phyloP scores from a whole-genome alignment of 2,888 invertebrate species.

The Meiosimyza platycephala region DNA sequence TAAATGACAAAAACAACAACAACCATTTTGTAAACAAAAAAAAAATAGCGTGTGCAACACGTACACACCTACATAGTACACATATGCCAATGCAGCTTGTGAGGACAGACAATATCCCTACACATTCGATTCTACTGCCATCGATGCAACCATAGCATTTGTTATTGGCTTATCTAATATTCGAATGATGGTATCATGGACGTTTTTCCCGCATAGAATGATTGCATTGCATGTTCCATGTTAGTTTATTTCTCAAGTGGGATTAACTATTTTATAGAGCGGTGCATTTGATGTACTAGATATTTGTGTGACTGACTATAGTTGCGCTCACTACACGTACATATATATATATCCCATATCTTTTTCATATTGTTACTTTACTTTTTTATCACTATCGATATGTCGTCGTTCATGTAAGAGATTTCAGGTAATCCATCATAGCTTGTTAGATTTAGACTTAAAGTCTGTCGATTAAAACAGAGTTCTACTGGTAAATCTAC shows the following conservation, averaged over 20 bases:
- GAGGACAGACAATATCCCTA: neutral
- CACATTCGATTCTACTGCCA: neutral
- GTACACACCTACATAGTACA: neutral
- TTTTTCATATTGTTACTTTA: neutral
- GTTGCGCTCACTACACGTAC: neutral
- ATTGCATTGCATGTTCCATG: conserved; percentile 39
- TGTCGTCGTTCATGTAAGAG: neutral
- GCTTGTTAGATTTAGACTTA: conserved; percentile 17
- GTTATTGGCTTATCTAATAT: conserved; percentile 31
- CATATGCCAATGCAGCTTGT: conserved; percentile 6
- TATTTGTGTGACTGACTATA: no score
- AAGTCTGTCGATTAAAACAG: neutral
- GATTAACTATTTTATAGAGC: conserved; percentile 60
- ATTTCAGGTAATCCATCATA: conserved; percentile 29
- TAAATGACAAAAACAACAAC: neutral
- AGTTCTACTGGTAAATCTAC: no score
- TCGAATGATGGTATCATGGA: conserved; percentile 5
- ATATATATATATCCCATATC: neutral
- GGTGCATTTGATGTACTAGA: conserved; percentile 55
- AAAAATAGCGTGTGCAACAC: conserved; percentile 3
- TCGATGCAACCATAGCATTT: conserved; percentile 11
- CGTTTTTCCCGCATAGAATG: neutral
- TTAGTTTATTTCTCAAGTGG: conserved; percentile 64
- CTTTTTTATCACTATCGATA: neutral
- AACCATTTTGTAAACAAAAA: conserved; percentile 25